Base-by-base conservation (phyloP, 2,797 vertebrate genomes). In the Caiman crocodilus region DNA sequence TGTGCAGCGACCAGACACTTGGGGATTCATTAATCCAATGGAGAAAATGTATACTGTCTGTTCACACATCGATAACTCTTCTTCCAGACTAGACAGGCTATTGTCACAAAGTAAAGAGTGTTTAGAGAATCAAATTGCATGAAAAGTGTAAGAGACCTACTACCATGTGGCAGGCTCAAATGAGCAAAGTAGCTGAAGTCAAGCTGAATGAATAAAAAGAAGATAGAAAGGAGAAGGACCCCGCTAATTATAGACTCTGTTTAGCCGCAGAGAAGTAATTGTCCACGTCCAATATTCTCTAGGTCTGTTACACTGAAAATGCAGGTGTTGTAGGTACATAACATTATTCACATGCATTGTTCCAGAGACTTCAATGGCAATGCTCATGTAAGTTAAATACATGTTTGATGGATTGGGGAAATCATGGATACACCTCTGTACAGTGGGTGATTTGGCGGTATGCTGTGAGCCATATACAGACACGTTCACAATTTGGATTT, bases 271-370 rank as follows among this genome's bases (percentile, higher is more conserved):
- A 58, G 5, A 76, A 63, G 7, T 26, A n/a, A 3, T 14, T 23
- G 32, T 14, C 64, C 64, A 42, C 8, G 42, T 42, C 42, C 42
- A 42, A 42, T 42, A 42, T 42, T 42, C 42, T 42, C 42, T 42
- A 42, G 42, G 42, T 32, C 35, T 13, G 2, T 55, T 59, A 35
- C 26, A 17, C 28, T 4, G 23, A 74, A 58, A 3, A 35, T 73
- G n/a, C 35, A 58, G 2, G 14, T 14, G 58, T 59, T 23, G 6
- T 6, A 55, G 13, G 56, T 1, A 4, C 1, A 14, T 13, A 14
- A 14, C 50, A 9, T 87, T 5, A n/a, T 23, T 9, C 28, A 17
- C 3, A 3, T 6, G 23, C 50, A 12, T 32, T 6, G 7, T 13
- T 12, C 16, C 25, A 6, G n/a, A 79, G 35, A 79, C 61, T 6